Base-by-base conservation (phyloP, 2,888 invertebrate species). In the Cataglyphis livida region DNA sequence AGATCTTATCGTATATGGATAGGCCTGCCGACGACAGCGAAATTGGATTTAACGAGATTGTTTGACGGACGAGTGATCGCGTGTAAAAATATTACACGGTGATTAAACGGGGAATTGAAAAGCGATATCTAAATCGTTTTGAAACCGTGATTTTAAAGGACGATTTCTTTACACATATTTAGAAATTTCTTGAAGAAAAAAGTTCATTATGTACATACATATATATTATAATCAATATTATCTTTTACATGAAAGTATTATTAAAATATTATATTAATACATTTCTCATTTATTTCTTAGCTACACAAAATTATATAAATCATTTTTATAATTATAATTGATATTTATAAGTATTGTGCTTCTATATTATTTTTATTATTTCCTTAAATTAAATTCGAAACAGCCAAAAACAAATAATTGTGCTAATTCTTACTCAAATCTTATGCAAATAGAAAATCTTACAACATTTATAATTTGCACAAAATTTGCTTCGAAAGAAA, bases 1-100 rank as follows among this genome's bases (percentile, higher is more conserved):
- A 85, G 88, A 88, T 88, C 83, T 83, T 76, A 76, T 76, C 76
- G 66, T 7, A 51, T 4, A 15, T 1, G 28, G 18, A 48, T 44
- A 66, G 74, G 74, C 54, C 54, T 76, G 57, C 66, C 76, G 76
- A 38, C 65, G 54, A n/a, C 76, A 38, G 76, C 54, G 57, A 76
- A 76, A 76, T 76, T 76, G 76, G 76, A 76, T 76, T 76, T 76
- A 66, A 66, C 66, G 66, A 44, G 61, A 73, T 59, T 48, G 59
- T 18, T 12, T 35, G 44, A 71, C 71, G 44, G 71, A 71, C 59
- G 71, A 71, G 70, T 70, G 48, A 59, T 71, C 70, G 59, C 48
- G 59, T 73, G 71, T 79, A 59, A 71, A 79, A 79, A n/a, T 7
- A 35, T 25, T 32, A 54, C 38, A 76, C 57, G 57, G 76, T 66